These are phyloP conservation scores for Tryphoninae sp. DNA, from an alignment of 2,888 invertebrate genomes.

Conservation along the genomic window DNA sequence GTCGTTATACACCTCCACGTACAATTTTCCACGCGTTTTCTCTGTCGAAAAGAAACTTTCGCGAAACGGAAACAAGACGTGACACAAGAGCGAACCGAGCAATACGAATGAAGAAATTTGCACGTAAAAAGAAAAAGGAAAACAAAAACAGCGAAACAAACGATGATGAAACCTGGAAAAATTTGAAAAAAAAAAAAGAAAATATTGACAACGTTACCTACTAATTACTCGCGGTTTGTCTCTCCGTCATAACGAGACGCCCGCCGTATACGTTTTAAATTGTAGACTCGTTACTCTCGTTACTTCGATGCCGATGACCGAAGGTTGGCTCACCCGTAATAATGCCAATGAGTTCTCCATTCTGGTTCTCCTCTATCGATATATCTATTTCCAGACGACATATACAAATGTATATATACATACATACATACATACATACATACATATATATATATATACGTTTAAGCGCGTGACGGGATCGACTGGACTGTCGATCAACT, in stretches of 20 bases:
- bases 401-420: constrained; percentile 6
- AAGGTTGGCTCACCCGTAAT: constrained; percentile 32
- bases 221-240: constrained; percentile 26
- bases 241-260: neutral
- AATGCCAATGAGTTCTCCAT: constrained; percentile 37
- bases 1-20: neutral
- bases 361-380: constrained; percentile 24
- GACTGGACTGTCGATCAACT: constrained; percentile 60
- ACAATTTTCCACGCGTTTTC: neutral
- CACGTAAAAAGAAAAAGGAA: neutral
- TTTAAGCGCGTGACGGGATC: constrained; percentile 50
- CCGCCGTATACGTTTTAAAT: constrained; percentile 4
- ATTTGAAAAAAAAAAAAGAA: neutral
- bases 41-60: neutral
- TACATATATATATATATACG: constrained; percentile 18
- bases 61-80: neutral
- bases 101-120: neutral
- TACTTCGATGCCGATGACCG: constrained; percentile 55
- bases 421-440: neutral
- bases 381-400: neutral
- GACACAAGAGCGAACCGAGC: neutral
- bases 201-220: constrained; percentile 7
- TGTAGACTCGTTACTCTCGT: constrained; percentile 57
- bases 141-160: neutral
- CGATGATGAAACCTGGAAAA: neutral